Percentiles rank a stretch among this genome's conserved stretches.
phyloP scores from a whole-genome alignment of 2,888 invertebrate species.

The Agrochola macilenta region DNA sequence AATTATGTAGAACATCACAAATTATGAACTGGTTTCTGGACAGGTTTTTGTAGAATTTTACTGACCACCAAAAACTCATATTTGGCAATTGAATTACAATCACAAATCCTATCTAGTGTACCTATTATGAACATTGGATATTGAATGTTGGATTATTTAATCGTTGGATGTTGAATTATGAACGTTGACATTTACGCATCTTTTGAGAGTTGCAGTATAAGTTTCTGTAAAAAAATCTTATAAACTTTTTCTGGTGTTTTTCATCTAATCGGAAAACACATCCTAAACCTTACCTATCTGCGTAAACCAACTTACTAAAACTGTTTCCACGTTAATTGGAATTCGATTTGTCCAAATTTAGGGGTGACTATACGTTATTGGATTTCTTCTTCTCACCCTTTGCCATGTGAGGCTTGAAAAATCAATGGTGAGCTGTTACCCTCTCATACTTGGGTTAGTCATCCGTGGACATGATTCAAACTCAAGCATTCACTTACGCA shows the following conservation, averaged over 20 bases:
- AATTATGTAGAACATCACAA: not conserved
- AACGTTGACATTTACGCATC: not conserved
- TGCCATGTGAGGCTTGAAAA: constrained; percentile 81
- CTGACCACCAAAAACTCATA: not conserved
- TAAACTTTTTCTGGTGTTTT: not conserved
- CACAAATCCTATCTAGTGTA: not conserved
- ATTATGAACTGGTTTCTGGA: not conserved
- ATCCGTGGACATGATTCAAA: constrained; percentile 61
- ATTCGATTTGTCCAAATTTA: constrained; percentile 81
- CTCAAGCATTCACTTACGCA: constrained; percentile 57
- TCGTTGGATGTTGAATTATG: too few species aligned
- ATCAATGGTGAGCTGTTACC: constrained; percentile 76
- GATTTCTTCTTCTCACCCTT: constrained; percentile 82
- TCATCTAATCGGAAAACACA: not conserved
- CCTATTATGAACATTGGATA: not conserved
- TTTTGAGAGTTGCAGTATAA: too few species aligned
- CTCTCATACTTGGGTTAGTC: constrained; percentile 66
- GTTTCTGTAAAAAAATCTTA: too few species aligned
- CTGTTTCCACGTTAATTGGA: constrained; percentile 75
- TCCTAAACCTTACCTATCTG: not conserved
- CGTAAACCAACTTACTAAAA: constrained; percentile 55
- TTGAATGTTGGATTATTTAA: too few species aligned
- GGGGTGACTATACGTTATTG: constrained; percentile 79
- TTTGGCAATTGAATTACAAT: not conserved
- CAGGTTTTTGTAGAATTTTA: not conserved